Base-by-base conservation (phyloP, 2,888 invertebrate genomes). In the Cecidostiba fungosa region DNA sequence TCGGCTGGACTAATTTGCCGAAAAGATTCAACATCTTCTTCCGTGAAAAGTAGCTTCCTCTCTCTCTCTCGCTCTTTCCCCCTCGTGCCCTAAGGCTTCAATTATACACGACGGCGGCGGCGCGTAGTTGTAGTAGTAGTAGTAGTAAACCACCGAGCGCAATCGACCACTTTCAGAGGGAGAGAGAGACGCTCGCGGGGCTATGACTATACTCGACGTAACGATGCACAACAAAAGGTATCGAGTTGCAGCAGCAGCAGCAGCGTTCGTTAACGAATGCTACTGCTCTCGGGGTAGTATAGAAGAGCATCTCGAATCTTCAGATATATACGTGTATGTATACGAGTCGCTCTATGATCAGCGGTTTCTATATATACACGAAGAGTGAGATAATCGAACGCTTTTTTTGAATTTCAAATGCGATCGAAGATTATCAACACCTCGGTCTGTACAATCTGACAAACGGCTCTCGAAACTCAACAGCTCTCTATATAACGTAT, bases 151-250 rank as follows among this genome's bases (percentile, higher is more conserved):
- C 89, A 88, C 88, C 87, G 88, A 87, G 88, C 89, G 89, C 89
- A 89, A 91, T 91, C 91, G 91, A 91, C 91, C 90, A 90, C 89
- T 89, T 91, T 90, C 74, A 77, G 80, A 72, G 50, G 32, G 54
- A 8, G 54, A 59, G 54, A 23, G 54, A 59, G 54, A 59, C 54
- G 69, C 77, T 73, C 32, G 66, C 86, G 82, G 88, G 88, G 87
- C 85, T 87, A 88, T 89, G 89, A 88, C 90, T 89, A 89, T 88
- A 89, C 88, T 88, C 88, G 88, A 89, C 90, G 91, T 91, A 91
- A 91, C 90, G 90, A 90, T 90, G 90, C 90, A 91, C 90, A 91
- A 90, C 90, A 89, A 90, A 90, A 91, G 90, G 91, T 91, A 92
- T 92, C 92, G 89, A 88, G 90, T 92, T 92, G 90, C 92, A 86